These are phyloP conservation scores for Centropus bengalensis DNA, from an alignment of 2,113 vertebrate genomes.

Conservation along the genomic window DNA sequence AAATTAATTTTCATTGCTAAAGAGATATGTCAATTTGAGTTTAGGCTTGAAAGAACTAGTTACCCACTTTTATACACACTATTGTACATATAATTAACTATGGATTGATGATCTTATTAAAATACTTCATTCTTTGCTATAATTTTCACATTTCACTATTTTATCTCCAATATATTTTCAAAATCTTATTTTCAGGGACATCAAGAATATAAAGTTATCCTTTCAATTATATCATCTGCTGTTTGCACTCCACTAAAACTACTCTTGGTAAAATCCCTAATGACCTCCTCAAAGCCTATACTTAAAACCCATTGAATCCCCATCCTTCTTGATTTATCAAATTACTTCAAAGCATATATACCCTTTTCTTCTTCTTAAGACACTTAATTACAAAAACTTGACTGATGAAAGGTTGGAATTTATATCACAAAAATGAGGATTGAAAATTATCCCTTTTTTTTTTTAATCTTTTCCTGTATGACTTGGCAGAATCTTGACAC, in stretches of 20 bases:
- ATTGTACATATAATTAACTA: not conserved
- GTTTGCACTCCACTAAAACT: not conserved
- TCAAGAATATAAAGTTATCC: not conserved
- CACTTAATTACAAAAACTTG: conserved; percentile 9
- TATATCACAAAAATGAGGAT: not conserved
- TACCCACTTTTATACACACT: not conserved
- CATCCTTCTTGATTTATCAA: not conserved
- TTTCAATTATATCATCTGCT: not conserved
- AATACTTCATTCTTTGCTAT: not conserved
- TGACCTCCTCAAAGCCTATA: not conserved
- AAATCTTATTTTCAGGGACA: not conserved
- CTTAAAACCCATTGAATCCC: conserved; percentile 1
- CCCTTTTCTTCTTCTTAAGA: conserved; percentile 1
- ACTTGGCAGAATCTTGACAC: not conserved
- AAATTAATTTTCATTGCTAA: not conserved
- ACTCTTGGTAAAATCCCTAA: not conserved
- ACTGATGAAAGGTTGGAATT: not conserved
- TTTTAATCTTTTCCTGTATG: not conserved
- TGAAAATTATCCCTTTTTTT: not conserved
- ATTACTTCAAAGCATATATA: conserved; percentile 20
- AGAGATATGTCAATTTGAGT: not conserved
- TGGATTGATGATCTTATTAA: not conserved
- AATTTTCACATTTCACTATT: not conserved
- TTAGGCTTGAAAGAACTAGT: not conserved
- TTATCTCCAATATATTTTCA: not conserved